phyloP scores from a whole-genome alignment of 2,888 invertebrate species.

The Candidula unifasciata region DNA sequence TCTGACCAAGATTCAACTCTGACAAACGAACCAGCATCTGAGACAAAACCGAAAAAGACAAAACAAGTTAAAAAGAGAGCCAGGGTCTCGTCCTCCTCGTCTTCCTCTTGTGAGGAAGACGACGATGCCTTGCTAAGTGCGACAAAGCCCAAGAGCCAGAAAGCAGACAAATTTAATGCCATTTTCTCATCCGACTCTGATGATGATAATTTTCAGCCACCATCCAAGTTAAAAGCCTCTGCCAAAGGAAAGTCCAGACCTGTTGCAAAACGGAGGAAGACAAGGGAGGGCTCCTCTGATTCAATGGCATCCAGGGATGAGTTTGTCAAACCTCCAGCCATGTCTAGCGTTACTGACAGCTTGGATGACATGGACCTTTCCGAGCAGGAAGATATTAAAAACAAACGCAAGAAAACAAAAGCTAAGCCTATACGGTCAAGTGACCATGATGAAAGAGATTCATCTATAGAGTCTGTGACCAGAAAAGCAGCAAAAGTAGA shows the following conservation, averaged over 20 bases:
- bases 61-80: conserved; percentile 50
- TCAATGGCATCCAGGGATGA: conserved; percentile 47
- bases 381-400: conserved; percentile 55
- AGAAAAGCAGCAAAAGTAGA: conserved; percentile 43
- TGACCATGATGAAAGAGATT: conserved; percentile 48
- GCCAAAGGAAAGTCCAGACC: conserved; percentile 49
- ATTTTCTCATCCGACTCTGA: conserved; percentile 60
- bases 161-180: conserved; percentile 54
- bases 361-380: conserved; percentile 56
- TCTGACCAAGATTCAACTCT: conserved; percentile 42
- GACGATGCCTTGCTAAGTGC: conserved; percentile 53
- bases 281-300: conserved; percentile 52
- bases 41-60: conserved; percentile 41
- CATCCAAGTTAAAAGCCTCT: conserved; percentile 38
- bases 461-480: conserved; percentile 50
- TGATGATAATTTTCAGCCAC: conserved; percentile 53
- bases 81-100: conserved; percentile 48
- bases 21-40: conserved; percentile 35
- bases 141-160: conserved; percentile 53
- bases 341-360: conserved; percentile 53
- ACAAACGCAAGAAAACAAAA: conserved; percentile 57
- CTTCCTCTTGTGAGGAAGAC: conserved; percentile 53
- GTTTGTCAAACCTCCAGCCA: conserved; percentile 44
- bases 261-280: conserved; percentile 54
- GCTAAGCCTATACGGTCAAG: conserved; percentile 45